Percentiles rank a stretch among this genome's conserved stretches.
Conservation (phyloP, 2,113 vertebrate genomes). For the Corynorhinus townsendii region DNA sequence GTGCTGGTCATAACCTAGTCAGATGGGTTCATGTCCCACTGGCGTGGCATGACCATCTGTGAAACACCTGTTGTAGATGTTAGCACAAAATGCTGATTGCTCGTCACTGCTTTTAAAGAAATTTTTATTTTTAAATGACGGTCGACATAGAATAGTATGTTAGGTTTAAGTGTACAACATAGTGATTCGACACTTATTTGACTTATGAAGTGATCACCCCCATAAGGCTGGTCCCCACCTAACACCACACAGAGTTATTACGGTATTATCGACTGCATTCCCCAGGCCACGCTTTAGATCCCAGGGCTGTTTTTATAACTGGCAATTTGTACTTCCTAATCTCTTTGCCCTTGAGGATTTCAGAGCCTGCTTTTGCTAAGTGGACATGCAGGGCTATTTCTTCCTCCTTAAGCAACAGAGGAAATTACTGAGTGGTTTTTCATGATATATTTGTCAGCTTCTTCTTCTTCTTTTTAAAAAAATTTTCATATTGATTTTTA, state of each 20-base stretch:
- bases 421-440: neutral
- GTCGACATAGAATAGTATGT: too few relatives aligned
- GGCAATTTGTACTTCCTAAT: neutral
- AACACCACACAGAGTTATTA: neutral
- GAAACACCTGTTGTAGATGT: neutral
- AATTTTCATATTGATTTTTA: too few relatives aligned
- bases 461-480: too few relatives aligned
- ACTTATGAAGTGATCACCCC: neutral
- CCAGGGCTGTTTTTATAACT: neutral
- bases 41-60: too few relatives aligned
- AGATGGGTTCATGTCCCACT: neutral
- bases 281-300: neutral
- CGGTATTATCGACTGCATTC: neutral
- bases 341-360: neutral
- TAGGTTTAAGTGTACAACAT: neutral
- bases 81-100: fast-evolving
- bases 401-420: neutral
- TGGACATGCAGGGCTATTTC: fast-evolving
- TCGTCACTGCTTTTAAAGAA: neutral
- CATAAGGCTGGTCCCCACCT: neutral
- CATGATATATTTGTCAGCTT: neutral
- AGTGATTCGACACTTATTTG: neutral
- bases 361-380: fast-evolving
- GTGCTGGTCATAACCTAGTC: neutral
- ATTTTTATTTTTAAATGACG: neutral